Evolutionary conservation across 2,888 invertebrate genomes (phyloP), one percentile per base, ranked within the genome.

Genomic region (Hydraecia micacea): DNA sequence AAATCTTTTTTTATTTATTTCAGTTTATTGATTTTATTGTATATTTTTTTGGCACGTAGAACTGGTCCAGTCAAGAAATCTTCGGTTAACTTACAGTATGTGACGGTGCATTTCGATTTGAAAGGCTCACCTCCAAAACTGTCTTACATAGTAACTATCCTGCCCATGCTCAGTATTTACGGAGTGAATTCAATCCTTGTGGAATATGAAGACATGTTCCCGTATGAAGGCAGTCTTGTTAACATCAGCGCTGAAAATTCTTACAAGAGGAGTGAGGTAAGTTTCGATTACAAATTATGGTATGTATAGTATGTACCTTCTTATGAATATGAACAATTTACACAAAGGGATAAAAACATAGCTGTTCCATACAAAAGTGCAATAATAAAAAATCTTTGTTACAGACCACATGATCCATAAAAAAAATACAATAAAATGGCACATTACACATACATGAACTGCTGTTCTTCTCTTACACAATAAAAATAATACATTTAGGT

Each of bases 191-290:
- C 98, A 0, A 91, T 99, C 25, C 94, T 99, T 8, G 96, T 99
- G 58, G 99, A 99, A 91, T 99, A 99, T 92, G 99, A 99, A 93
- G 99, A 99, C 89, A 98, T 98, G 98, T 99, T 99, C 93, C 98
- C 99, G 0, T 99, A 98, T 92, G 93, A 96, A 55, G 98, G 97
- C 0, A 92, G 91, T 13, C 93, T 98, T 13, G 93, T 92, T 49
- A 97, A 97, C 86, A 94, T 98, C 63, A 97, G 97, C 65, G 97
- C 98, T 8, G 94, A 93, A 3, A 98, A 98, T 92, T 97, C 97
- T 75, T 99, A 98, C 91, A 95, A 85, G 0, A 94, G 87, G 87
- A 9, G 66, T n/a, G 92, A 96, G 93, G 97, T 95, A 84, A 87
- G 91, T 86, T 74, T 49, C 0, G 0, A 70, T 36, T 65, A 13